Conservation (phyloP, 2,888 invertebrate species). For the Sialis lutaria region DNA sequence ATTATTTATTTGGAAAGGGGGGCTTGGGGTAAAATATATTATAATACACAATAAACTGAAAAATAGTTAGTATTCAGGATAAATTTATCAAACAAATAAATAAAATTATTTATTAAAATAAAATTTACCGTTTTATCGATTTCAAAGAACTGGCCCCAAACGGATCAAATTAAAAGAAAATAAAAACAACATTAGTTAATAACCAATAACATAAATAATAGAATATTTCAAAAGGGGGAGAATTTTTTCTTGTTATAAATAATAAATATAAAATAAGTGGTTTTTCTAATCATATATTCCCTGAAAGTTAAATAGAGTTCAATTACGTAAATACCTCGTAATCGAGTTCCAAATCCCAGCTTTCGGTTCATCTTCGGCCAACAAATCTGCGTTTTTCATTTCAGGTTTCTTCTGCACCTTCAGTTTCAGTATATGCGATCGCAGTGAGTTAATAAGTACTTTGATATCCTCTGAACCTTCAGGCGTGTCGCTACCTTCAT, state of each 20-base stretch:
- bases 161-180: too few relatives aligned
- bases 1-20: too few relatives aligned
- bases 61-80: too few relatives aligned
- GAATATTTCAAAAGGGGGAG: not conserved
- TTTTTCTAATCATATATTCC: too few relatives aligned
- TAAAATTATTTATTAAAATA: too few relatives aligned
- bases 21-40: too few relatives aligned
- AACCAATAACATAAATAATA: not conserved
- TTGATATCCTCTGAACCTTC: conserved; percentile 52
- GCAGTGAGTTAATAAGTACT: conserved; percentile 64
- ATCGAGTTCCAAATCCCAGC: conserved; percentile 89
- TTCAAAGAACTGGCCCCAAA: conserved; percentile 3
- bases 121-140: not conserved
- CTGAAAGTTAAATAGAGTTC: too few relatives aligned
- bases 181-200: not conserved
- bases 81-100: too few relatives aligned
- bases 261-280: too few relatives aligned
- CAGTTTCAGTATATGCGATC: conserved; percentile 81
- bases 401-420: conserved; percentile 83
- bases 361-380: conserved; percentile 58
- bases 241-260: too few relatives aligned
- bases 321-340: conserved; percentile 43
- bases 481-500: conserved; percentile 60
- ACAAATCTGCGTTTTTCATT: conserved; percentile 68
- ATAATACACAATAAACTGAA: too few relatives aligned